These are phyloP conservation scores for Charina bottae DNA, from an alignment of 2,113 vertebrate genomes.

Conservation along the genomic window DNA sequence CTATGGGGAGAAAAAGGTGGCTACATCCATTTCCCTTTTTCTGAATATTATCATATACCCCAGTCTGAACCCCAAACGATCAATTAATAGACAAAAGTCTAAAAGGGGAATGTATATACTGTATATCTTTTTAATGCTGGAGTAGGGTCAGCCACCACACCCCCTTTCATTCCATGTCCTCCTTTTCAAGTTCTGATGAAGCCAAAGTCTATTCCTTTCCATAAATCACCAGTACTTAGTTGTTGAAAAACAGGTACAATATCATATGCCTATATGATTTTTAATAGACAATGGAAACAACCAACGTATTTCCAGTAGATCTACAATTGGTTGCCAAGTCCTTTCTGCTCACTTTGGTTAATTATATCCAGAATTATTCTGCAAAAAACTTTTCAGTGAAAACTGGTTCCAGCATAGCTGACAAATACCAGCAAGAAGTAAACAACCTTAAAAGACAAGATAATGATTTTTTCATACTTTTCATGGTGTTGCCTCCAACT, in stretches of 20 bases:
- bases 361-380: not conserved
- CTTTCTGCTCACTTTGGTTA: not conserved
- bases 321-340: not conserved
- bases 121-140: not conserved
- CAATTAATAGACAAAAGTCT: not conserved
- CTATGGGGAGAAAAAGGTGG: not conserved
- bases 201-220: not conserved
- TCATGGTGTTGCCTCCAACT: conserved; percentile 6
- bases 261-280: not conserved
- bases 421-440: not conserved
- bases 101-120: not conserved
- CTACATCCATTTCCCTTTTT: not conserved
- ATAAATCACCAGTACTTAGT: not conserved
- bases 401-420: not conserved
- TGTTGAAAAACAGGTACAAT: not conserved
- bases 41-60: not conserved
- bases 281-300: not conserved
- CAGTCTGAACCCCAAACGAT: not conserved
- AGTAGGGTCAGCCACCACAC: not conserved
- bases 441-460: conserved; percentile 19
- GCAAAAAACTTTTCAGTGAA: conserved; percentile 1
- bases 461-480: not conserved
- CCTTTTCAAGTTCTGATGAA: not conserved
- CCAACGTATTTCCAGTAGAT: not conserved
- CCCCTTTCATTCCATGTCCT: not conserved